A percentile compares a stretch with the other conserved stretches of the same genome.
These are phyloP conservation scores for Siniperca scherzeri DNA, from an alignment of 2,797 vertebrate genomes.

Conservation along the genomic window DNA sequence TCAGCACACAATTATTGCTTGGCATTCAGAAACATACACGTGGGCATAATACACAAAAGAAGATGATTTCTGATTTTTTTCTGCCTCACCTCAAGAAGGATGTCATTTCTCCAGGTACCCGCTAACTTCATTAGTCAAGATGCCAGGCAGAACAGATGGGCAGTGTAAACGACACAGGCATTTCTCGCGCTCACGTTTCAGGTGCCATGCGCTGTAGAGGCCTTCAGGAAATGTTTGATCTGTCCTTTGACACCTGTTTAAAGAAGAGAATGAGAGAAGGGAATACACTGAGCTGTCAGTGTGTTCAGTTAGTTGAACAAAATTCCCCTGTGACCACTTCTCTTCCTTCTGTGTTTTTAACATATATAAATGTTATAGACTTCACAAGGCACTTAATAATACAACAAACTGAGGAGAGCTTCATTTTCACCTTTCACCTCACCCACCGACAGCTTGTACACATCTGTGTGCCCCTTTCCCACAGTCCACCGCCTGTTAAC, in stretches of 20 bases:
- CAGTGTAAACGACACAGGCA: slow-evolving; percentile 11
- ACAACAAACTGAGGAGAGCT: neutral
- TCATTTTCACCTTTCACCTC: slow-evolving; percentile 10
- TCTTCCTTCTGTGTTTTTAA: neutral
- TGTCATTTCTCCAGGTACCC: slow-evolving; percentile 14
- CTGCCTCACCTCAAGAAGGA: slow-evolving; percentile 36
- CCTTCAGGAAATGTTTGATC: slow-evolving; percentile 15
- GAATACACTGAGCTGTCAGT: neutral
- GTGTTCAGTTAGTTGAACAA: neutral
- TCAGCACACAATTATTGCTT: neutral
- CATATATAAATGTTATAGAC: neutral
- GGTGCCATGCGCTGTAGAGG: neutral
- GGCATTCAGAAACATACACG: neutral
- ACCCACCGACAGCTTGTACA: neutral
- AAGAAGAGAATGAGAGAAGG: slow-evolving; percentile 8
- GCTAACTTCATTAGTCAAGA: slow-evolving; percentile 33
- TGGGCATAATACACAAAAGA: slow-evolving; percentile 7
- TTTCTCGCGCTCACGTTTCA: slow-evolving; percentile 20
- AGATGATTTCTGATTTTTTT: neutral
- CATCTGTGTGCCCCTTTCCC: neutral
- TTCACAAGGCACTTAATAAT: neutral
- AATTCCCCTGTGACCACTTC: neutral
- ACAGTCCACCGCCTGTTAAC: slow-evolving; percentile 22
- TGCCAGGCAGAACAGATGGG: slow-evolving; percentile 28
- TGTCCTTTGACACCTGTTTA: slow-evolving; percentile 28